phyloP scores from a whole-genome alignment of 2,797 vertebrate species.

The Glossophaga mutica region DNA sequence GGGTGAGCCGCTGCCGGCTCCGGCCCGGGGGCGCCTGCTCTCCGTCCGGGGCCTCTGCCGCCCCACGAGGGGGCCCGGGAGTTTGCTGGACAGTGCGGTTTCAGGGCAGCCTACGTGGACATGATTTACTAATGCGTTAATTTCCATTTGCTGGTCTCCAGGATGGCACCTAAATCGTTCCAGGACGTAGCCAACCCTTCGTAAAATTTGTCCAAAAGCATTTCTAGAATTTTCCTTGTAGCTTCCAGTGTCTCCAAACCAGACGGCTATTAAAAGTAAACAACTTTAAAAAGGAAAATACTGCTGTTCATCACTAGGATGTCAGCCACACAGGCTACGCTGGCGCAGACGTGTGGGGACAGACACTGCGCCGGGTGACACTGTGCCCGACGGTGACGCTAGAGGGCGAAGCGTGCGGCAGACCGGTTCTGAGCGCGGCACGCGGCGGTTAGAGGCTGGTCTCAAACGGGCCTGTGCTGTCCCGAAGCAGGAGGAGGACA shows the following conservation, averaged over 20 bases:
- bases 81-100: background rate
- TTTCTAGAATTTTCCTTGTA: background rate
- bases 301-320: background rate
- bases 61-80: background rate
- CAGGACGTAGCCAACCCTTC: background rate
- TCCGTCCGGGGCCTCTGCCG: background rate
- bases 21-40: background rate
- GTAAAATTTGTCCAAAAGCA: background rate
- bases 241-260: background rate
- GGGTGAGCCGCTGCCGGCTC: conserved; percentile 75
- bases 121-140: background rate
- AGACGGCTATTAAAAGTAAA: background rate
- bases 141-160: background rate
- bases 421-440: background rate
- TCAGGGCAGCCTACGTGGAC: background rate
- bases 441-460: background rate
- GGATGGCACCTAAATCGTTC: background rate
- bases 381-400: background rate
- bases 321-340: no score
- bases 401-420: background rate
- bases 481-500: background rate
- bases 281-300: background rate
- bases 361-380: no score
- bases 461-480: background rate
- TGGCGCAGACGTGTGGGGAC: background rate